phyloP scores from a whole-genome alignment of 2,888 invertebrate species.

The Heliconius cydno region DNA sequence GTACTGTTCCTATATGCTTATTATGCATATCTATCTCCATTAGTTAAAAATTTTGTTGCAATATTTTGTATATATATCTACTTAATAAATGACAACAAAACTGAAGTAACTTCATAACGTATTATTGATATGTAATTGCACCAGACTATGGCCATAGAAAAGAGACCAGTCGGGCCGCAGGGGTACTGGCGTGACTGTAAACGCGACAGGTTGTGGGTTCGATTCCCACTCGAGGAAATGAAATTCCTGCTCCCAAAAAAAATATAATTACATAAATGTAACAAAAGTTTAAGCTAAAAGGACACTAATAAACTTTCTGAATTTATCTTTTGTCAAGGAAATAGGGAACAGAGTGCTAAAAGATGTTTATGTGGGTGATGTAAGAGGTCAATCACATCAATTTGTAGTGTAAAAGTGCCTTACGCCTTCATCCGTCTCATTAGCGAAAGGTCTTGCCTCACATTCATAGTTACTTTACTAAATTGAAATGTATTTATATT shows the following conservation, averaged over 20 bases:
- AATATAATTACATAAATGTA: background rate
- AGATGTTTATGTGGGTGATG: slow-evolving; percentile 38
- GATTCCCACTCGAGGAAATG: too few relatives aligned
- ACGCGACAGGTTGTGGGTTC: too few relatives aligned
- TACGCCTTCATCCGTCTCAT: slow-evolving; percentile 40
- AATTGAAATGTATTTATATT: slow-evolving; percentile 26
- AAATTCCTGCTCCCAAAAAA: background rate
- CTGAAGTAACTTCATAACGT: background rate
- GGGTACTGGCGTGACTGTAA: too few relatives aligned
- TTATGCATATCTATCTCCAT: too few relatives aligned
- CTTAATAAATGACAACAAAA: background rate
- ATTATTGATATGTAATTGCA: background rate
- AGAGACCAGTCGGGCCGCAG: too few relatives aligned
- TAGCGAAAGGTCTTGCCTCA: slow-evolving; percentile 37
- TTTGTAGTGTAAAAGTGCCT: slow-evolving; percentile 40
- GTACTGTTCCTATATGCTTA: too few relatives aligned
- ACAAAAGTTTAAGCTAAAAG: background rate
- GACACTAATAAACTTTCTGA: background rate
- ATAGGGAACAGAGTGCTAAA: background rate
- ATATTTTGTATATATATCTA: too few relatives aligned
- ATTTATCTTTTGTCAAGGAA: slow-evolving; percentile 9
- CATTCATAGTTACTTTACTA: slow-evolving; percentile 36
- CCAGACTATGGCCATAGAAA: background rate
- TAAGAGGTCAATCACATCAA: slow-evolving; percentile 41
- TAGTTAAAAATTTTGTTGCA: too few relatives aligned